Conservation (phyloP, 1,140 invertebrate species). For the Andrena cerasifolii region DNA sequence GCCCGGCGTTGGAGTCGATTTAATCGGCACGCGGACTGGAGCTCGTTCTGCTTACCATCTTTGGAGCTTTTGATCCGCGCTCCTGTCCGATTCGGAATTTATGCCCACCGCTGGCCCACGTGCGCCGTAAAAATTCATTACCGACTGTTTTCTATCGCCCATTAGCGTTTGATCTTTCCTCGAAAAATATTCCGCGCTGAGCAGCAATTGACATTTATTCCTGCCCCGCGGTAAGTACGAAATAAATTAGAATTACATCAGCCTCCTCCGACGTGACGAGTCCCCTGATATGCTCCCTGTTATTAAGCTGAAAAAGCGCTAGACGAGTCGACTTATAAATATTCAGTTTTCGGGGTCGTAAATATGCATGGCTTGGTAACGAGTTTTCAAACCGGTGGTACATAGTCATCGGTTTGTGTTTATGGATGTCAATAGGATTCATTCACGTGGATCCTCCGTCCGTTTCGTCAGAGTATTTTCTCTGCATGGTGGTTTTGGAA, state of each 20-base stretch:
- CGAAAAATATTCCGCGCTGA: background rate
- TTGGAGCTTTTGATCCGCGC: background rate
- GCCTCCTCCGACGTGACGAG: background rate
- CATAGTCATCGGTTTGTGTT: too few species aligned
- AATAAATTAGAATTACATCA: constrained; percentile 14
- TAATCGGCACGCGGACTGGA: background rate
- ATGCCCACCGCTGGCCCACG: background rate
- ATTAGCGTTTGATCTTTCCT: too few species aligned
- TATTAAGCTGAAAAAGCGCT: background rate
- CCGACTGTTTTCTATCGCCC: too few species aligned
- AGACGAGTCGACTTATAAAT: constrained; percentile 4
- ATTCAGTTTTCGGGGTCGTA: background rate
- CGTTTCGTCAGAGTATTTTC: too few species aligned
- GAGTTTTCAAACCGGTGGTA: too few species aligned
- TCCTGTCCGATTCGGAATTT: background rate
- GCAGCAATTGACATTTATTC: background rate
- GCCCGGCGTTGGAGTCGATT: background rate
- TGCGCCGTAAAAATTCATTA: background rate
- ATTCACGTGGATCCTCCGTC: too few species aligned
- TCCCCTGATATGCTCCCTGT: too few species aligned
- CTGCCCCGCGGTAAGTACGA: background rate
- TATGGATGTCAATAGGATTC: too few species aligned
- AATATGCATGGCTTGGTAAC: background rate
- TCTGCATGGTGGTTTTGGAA: too few species aligned
- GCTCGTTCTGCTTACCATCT: constrained; percentile 2